Base-by-base conservation (phyloP, 2,113 vertebrate species). In the Peromyscus polionotus region DNA sequence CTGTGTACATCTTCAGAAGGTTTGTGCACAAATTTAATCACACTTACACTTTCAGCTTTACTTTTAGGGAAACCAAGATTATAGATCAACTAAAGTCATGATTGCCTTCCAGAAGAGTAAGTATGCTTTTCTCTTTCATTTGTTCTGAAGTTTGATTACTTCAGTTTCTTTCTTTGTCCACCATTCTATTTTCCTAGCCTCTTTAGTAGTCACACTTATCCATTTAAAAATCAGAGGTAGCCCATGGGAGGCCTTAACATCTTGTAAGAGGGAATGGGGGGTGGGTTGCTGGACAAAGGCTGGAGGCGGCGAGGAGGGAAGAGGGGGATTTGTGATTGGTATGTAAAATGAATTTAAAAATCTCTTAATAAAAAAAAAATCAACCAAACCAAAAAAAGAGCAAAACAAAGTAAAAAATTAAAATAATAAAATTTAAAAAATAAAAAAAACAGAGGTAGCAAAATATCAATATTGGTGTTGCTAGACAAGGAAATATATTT, bases 91-190 rank as follows among this genome's bases (percentile, higher is more conserved):
- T 89, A 28, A 73, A 61, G 51, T 36, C 76, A 85, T 59, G 63
- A 61, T 42, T 67, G 26, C 22, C 61, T 88, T 88, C 59, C 61
- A 67, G 63, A 42, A 51, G 45, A 67, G 87, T 95, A 93, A 97
- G 97, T 94, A 95, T 73, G 11, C 14, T 84, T 42, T 93, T 20
- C 36, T 72, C 36, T 20, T 68, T 31, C 4, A 36, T 39, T 39
- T 72, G 17, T 20, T 72, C 70, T 72, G 70, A n/a, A 57, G 3
- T 84, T 91, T 79, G 26, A 36, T 68, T 48, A 68, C 39, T 87
- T 88, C 39, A 3, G 4, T 42, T 94, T 85, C 14, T 68, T 63
- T 67, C 22, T 51, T 88, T 28, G 72, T 51, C 33, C 68, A 94
- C 33, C 6, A 26, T 65, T 88, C 51, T 72, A 33, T 42, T 92